Base-by-base conservation (phyloP, 2,113 vertebrate genomes). In the Regulus satrapa region DNA sequence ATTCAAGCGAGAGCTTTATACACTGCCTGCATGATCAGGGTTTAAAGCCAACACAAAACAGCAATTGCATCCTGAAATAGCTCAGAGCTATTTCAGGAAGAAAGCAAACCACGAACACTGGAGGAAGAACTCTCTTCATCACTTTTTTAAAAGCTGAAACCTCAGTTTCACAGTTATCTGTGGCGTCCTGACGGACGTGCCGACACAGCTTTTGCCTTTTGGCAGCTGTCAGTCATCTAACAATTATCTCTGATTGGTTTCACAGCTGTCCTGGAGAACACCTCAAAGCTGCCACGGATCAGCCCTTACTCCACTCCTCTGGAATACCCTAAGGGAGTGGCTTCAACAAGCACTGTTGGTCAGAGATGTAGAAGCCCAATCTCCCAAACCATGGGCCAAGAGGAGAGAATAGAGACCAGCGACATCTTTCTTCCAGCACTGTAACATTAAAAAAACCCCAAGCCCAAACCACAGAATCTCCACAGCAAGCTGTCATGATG, bases 1-100 rank as follows among this genome's bases (percentile, higher is more conserved):
- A 28, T 40, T 89, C 68, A 66, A 94, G 80, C 26, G 55, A 85
- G 48, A 91, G 59, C 40, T 92, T 87, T 64, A 74, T 49, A 34
- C 14, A 28, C 36, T 58, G 48, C 29, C 45, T 88, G 81, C 72
- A 74, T 3, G 54, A 78, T 24, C 31, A 28, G 41, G 19, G 49
- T 73, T 95, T 85, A 41, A 89, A 85, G 72, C 3, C 72, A 84
- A 85, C 61, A 29, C 32, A 90, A 80, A 88, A 28, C 28, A 46
- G 38, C 25, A 64, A 64, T 4, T 56, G 18, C 58, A 23, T 14
- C 25, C 49, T 41, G n/a, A n/a, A n/a, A n/a, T n/a, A n/a, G n/a
- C n/a, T n/a, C n/a, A 59, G 26, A 71, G 18, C 19, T 91, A 41
- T n/a, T 91, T 85, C 61, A 85, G 18, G 61, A 86, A 75, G 51